These are phyloP conservation scores for Megaceryle torquata DNA, from an alignment of 2,113 vertebrate genomes.

Conservation along the genomic window DNA sequence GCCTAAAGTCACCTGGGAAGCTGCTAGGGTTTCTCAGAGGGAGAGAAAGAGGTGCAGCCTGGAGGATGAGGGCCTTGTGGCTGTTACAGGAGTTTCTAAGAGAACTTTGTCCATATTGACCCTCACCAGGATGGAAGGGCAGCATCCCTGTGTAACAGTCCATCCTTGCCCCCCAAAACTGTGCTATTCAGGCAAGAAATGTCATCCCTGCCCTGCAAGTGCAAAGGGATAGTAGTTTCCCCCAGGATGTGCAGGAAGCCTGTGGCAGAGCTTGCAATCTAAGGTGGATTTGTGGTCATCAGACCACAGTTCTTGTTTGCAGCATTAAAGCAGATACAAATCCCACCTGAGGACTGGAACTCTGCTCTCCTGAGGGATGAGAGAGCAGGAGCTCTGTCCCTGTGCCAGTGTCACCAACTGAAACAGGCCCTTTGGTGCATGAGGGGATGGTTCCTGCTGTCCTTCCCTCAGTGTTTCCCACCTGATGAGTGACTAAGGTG, in stretches of 20 bases:
- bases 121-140: background rate
- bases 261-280: background rate
- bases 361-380: background rate
- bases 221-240: background rate
- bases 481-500: background rate
- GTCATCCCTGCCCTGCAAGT: too few relatives aligned
- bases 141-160: background rate
- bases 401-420: background rate
- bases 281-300: background rate
- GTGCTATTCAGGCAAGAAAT: rapidly evolving
- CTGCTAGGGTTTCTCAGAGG: background rate
- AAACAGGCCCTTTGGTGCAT: background rate
- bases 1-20: background rate
- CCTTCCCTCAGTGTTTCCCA: background rate
- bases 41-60: background rate
- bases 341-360: background rate
- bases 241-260: rapidly evolving
- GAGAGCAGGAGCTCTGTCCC: background rate
- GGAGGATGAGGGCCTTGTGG: background rate
- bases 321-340: background rate
- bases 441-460: background rate
- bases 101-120: background rate
- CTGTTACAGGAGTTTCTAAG: background rate
- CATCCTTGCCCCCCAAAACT: rapidly evolving
- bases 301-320: background rate